Evolutionary conservation across 2,797 vertebrate species (phyloP).

Genomic region (Poeciliopsis paucimaculata): DNA sequence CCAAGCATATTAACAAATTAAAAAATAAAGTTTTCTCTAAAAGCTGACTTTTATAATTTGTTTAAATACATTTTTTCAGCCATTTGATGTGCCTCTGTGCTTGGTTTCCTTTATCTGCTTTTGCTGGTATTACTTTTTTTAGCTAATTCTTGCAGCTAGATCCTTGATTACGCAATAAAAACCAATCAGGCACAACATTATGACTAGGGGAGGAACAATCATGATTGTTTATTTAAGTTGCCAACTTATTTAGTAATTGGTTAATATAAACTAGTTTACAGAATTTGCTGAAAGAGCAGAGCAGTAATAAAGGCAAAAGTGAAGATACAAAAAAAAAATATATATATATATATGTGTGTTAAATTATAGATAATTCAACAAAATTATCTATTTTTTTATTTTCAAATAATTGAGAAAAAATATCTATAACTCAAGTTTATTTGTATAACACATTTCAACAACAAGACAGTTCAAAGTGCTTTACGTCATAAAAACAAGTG

Average conservation of each 20-base stretch:
- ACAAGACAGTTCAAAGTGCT: no score
- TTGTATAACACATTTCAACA: no score
- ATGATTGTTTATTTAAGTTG: neutral
- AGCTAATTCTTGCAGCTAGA: neutral
- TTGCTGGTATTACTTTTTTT: neutral
- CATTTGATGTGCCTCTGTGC: neutral
- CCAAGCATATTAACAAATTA: conserved; percentile 37
- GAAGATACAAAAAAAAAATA: no score
- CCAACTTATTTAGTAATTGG: neutral
- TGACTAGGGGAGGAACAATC: neutral
- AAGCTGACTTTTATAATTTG: neutral
- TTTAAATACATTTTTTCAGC: neutral
- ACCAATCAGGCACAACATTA: neutral
- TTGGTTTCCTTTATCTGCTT: neutral
- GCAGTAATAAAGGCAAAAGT: neutral
- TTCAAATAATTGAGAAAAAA: no score
- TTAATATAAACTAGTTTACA: neutral
- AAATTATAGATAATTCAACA: no score
- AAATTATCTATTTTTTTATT: no score
- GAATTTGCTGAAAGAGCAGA: no score
- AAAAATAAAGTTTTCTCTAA: conserved; percentile 25
- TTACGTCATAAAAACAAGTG: no score
- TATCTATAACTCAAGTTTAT: no score
- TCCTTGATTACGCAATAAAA: neutral
- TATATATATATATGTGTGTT: no score